Evolutionary conservation across 2,797 vertebrate genomes (phyloP).

Genomic region (Phataginus tricuspis): DNA sequence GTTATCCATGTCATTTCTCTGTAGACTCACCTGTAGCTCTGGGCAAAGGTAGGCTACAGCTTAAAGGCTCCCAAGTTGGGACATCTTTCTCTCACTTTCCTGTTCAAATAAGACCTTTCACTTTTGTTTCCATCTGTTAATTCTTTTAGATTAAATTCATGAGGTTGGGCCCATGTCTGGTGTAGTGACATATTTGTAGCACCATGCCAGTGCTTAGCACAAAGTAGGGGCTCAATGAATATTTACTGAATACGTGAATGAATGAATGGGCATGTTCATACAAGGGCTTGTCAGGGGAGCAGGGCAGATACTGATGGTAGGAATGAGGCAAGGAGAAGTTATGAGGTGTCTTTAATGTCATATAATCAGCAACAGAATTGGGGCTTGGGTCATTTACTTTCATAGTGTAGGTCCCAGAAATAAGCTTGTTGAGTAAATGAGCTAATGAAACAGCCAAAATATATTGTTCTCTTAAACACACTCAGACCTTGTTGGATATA

Average conservation of each 20-base stretch:
- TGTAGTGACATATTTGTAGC: not conserved
- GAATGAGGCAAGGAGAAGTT: not conserved
- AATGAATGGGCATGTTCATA: not conserved
- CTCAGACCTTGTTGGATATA: slow-evolving; percentile 35
- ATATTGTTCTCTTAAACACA: slow-evolving; percentile 1
- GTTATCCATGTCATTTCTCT: slow-evolving; percentile 1
- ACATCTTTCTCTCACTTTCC: not conserved
- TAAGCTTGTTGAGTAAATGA: not conserved
- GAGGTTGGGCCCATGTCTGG: not conserved
- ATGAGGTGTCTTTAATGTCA: not conserved
- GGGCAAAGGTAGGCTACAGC: not conserved
- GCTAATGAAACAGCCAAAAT: slow-evolving; percentile 41
- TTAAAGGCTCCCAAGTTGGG: not conserved
- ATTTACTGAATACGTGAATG: not conserved
- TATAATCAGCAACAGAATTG: not conserved
- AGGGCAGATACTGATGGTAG: not conserved
- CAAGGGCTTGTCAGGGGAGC: not conserved
- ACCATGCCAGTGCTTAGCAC: not conserved
- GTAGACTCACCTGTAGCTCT: not conserved
- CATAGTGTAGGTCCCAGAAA: not conserved
- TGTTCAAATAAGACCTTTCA: slow-evolving; percentile 25
- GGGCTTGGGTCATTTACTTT: not conserved
- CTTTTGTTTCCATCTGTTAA: not conserved
- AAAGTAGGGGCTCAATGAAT: not conserved
- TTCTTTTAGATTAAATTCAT: not conserved